phyloP scores from a whole-genome alignment of 2,888 invertebrate species.

The Crioceris asparagi region DNA sequence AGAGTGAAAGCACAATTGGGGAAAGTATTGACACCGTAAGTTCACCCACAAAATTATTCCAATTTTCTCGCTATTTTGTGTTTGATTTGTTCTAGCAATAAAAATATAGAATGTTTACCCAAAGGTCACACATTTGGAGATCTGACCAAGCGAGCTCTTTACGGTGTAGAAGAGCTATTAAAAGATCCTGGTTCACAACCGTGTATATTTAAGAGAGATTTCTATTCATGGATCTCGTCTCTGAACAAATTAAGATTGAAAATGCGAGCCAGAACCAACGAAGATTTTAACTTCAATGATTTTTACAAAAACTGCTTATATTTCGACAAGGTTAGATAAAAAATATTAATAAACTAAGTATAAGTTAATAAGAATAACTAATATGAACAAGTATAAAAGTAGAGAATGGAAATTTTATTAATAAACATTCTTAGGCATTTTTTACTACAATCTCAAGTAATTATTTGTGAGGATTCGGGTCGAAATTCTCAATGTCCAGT shows the following conservation, averaged over 20 bases:
- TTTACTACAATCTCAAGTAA: no score
- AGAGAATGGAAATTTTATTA: no score
- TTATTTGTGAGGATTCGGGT: no score
- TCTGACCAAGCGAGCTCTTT: conserved; percentile 32
- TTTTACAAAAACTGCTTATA: conserved; percentile 24
- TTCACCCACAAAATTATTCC: conserved; percentile 1
- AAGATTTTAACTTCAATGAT: conserved; percentile 25
- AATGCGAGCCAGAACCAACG: conserved; percentile 13
- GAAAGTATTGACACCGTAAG: conserved; percentile 37
- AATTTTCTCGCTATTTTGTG: not conserved
- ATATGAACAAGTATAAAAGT: no score
- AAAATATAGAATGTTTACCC: conserved; percentile 41
- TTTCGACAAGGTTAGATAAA: conserved; percentile 30
- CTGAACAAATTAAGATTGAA: conserved; percentile 15
- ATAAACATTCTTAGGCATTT: no score
- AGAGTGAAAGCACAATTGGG: conserved; percentile 36
- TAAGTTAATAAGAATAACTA: no score
- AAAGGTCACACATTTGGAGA: conserved; percentile 42
- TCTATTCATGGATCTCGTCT: conserved; percentile 22
- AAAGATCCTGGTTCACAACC: conserved; percentile 26
- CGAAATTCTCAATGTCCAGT: no score
- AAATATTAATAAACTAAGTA: no score
- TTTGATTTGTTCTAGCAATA: conserved; percentile 34
- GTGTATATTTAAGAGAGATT: conserved; percentile 33
- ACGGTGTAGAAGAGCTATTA: conserved; percentile 39